Conservation (phyloP, 1,140 invertebrate genomes). For the Calliphora vicina region DNA sequence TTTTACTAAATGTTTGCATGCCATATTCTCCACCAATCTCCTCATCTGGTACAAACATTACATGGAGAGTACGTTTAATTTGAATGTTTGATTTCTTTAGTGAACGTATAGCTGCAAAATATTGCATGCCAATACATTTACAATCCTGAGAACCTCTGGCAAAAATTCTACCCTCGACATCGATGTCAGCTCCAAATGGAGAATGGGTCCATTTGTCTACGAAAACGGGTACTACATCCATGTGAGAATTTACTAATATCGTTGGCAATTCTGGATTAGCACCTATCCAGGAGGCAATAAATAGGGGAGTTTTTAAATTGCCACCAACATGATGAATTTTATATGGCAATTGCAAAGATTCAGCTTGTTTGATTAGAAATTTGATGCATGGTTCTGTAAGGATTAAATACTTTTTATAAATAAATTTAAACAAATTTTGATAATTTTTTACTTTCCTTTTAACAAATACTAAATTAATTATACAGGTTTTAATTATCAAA, state of each 20-base stretch:
- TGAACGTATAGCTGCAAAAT: constrained; percentile 74
- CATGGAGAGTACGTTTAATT: constrained; percentile 72
- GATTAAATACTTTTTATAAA: too few species aligned
- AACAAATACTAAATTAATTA: too few species aligned
- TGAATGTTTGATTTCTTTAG: constrained; percentile 68
- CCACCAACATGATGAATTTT: constrained; percentile 58
- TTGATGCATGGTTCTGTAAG: constrained; percentile 58
- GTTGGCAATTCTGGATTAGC: constrained; percentile 69
- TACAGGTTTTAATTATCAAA: too few species aligned
- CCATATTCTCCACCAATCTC: constrained; percentile 86
- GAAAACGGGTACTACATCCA: constrained; percentile 84
- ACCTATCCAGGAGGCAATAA: constrained; percentile 77
- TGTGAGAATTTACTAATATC: constrained; percentile 82
- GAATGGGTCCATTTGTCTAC: constrained; percentile 67
- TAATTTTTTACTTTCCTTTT: too few species aligned
- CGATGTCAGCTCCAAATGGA: constrained; percentile 77
- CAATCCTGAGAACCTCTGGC: constrained; percentile 77
- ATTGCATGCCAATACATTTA: constrained; percentile 44
- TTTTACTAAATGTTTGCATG: constrained; percentile 80
- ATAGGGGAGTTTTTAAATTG: constrained; percentile 69
- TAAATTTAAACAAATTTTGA: background rate
- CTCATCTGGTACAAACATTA: constrained; percentile 87
- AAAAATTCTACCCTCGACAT: constrained; percentile 77
- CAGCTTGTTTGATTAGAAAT: constrained; percentile 71
- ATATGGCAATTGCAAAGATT: constrained; percentile 67